Base-by-base conservation (phyloP, 2,888 invertebrate genomes). In the Tuberolachnus salignus region DNA sequence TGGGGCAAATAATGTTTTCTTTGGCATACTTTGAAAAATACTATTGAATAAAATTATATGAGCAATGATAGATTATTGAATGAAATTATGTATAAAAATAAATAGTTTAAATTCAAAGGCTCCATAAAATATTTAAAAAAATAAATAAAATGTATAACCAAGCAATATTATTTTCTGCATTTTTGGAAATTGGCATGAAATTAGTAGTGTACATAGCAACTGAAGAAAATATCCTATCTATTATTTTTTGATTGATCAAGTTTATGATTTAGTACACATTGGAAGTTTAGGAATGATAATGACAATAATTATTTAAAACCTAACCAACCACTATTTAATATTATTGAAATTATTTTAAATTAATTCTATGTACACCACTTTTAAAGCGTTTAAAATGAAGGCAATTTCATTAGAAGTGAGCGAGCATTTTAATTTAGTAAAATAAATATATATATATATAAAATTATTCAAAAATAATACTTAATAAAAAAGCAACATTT, bases 161-260 rank as follows among this genome's bases (percentile, higher is more conserved):
- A 3, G 42, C 10, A 49, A 10, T 44, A 16, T 2, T 34, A 16
- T 3, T 16, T 63, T 51, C 63, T 21, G 21, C 11, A 53, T 63
- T 53, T 3, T 51, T 63, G 14, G 51, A 63, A 10, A 63, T 63
- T 51, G 42, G 34, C 34, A 51, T 51, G 46, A 59, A 49, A 46
- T 46, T 13, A 71, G 71, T 71, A 71, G 70, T n/a, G 26, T 72
- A 59, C 71, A 61, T 59, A 59, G 19, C 49, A 49, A 46, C 59
- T 46, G 49, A 10, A 55, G 34, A 55, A 9, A 13, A 4, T n/a
- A n/a, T 44, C 19, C 14, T 63, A 19, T 57, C 10, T n/a, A 16
- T n/a, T n/a, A 21, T 44, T 1, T 2, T 46, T 70, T 55, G 14
- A 53, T 53, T 34, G 2, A 71, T 23, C 10, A 8, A 46, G 10